Conservation (phyloP, 64 coral and sea anemone species). For the Anthopleura sola region DNA sequence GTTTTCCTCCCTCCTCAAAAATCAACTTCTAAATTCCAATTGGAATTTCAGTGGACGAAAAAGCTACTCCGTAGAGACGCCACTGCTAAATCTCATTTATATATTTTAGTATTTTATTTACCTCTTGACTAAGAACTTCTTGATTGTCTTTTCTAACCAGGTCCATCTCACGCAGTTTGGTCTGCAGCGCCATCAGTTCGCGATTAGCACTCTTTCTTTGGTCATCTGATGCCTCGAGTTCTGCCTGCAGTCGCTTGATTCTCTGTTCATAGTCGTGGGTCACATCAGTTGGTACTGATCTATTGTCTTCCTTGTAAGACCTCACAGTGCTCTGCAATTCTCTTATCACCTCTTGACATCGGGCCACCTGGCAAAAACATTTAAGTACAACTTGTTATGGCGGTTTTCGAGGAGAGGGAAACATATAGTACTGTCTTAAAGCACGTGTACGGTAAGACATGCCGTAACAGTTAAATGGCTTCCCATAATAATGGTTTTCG, state of each 20-base stretch:
- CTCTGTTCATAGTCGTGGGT: conserved; percentile 77
- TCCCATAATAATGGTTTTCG: too few relatives aligned
- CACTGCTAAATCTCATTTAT: too few relatives aligned
- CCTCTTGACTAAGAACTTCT: conserved; percentile 71
- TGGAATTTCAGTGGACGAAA: too few relatives aligned
- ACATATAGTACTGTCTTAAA: too few relatives aligned
- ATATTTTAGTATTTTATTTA: background rate
- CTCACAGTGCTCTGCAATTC: conserved; percentile 62
- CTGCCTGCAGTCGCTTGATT: conserved; percentile 55
- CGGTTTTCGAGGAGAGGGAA: background rate
- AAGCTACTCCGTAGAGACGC: too few relatives aligned
- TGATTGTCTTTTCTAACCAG: conserved; percentile 49
- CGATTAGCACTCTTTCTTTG: conserved; percentile 58
- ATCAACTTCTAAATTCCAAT: background rate
- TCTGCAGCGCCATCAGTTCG: conserved; percentile 65
- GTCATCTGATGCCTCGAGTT: conserved; percentile 69
- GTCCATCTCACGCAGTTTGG: conserved; percentile 69
- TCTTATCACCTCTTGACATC: conserved; percentile 78
- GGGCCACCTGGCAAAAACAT: conserved; percentile 62
- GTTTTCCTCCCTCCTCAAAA: background rate
- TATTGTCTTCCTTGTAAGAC: conserved; percentile 40
- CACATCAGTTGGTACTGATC: conserved; percentile 54
- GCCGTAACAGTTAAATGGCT: too few relatives aligned
- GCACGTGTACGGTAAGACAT: too few relatives aligned
- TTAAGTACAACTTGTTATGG: background rate